Base-by-base conservation (phyloP, 1,140 invertebrate genomes). In the Neomicropteryx cornuta region DNA sequence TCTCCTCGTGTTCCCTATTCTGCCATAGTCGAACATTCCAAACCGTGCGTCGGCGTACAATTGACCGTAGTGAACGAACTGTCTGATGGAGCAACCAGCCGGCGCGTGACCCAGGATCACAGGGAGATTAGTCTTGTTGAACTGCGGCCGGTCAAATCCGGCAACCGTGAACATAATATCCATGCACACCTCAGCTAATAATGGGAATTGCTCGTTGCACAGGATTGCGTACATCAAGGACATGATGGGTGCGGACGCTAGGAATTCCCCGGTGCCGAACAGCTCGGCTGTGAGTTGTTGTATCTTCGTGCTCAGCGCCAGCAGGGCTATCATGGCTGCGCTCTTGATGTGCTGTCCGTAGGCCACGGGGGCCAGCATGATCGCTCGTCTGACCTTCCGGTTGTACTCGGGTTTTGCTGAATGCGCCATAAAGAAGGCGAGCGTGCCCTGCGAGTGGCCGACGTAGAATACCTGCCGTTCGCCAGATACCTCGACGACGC, bases 51-150 rank as follows among this genome's bases (percentile, higher is more conserved):
- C 67, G 11, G 66, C 51, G 2, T 69, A 60, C 5, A 67, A 61
- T 49, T 81, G 82, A 0, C 70, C 76, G 47, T 70, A 84, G 50
- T 87, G 82, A 11, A 81, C 63, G 5, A 91, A 55, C 51, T 89
- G 84, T 48, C 80, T 78, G 30, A 75, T 73, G 0, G 84, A 81
- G 1, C 83, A 75, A 11, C 87, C 87, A 5, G 83, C 78, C 1
- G 90, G 88, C 13, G 72, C 67, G 49, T 91, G 85, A 1, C 75
- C 72, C 23, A 82, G 62, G 39, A 89, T 77, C 0, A 87, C 77
- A 0, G 82, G 74, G 1, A 85, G 46, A 52, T 81, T 72, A 0
- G 76, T 77, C 63, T 79, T 77, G 38, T 8, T n/a, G n/a, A n/a
- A n/a, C n/a, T n/a, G n/a, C n/a, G n/a, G n/a, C n/a, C n/a, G n/a